Base-by-base conservation (phyloP, 1,140 invertebrate species). In the Sesamia nonagrioides region DNA sequence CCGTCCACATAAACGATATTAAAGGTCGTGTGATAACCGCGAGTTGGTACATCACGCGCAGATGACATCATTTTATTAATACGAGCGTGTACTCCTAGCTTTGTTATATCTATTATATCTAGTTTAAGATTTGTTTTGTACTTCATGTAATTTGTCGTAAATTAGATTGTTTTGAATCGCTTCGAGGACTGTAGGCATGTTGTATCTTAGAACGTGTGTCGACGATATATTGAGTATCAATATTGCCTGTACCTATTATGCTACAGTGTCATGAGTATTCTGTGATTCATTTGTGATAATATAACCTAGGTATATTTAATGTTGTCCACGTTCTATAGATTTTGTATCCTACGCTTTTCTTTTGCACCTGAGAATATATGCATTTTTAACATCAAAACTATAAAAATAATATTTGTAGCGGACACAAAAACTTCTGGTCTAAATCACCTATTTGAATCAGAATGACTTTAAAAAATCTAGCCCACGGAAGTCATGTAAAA, bases 21-120 rank as follows among this genome's bases (percentile, higher is more conserved):
- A 50, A 40, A 75, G 73, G 73, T 75, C 73, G 37, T 15, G 21
- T 11, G 73, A 75, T 75, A 75, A 75, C 73, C 58, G 77, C 42
- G 33, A 15, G 42, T 63, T 61, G 17, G 45, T 72, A 61, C 52
- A 78, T 72, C 77, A 72, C 66, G 76, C 56, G 52, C 21, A 13
- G 15, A 71, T 78, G 77, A 73, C 77, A 78, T 73, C 68, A 78
- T 37, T 61, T 61, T 40, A 75, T 75, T 75, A 48, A 75, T 42
- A 33, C 18, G 9, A 11, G 9, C 6, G 1, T 45, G 33, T 71
- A 8, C 7, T 50, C 13, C 42, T 69, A 48, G 40, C 42, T 5
- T 69, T 50, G 17, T 69, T 17, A 13, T 1, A n/a, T 18, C 21
- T 4, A n/a, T n/a, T n/a, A n/a, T n/a, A n/a, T n/a, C n/a, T n/a